Evolutionary conservation across 2,797 vertebrate genomes (phyloP), one percentile per base, ranked within the genome.

Genomic region (Tachyglossus aculeatus): DNA sequence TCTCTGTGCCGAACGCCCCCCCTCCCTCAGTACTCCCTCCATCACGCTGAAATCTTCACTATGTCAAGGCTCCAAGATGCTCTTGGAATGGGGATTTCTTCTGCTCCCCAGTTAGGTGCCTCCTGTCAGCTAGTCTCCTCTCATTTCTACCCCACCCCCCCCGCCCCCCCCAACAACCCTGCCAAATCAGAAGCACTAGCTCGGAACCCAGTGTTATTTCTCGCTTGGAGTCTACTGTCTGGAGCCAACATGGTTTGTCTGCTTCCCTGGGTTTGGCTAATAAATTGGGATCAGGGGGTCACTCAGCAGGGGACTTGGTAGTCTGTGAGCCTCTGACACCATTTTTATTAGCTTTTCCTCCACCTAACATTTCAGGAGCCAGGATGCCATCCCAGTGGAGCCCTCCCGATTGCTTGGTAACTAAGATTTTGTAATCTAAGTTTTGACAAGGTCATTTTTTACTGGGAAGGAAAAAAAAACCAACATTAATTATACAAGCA

Each of bases 371-470:
- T 92, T 90, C 92, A 84, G 86, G 79, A 89, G 88, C 83, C 0
- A 5, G 82, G 89, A 92, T 91, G 90, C 92, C 90, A 91, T 90
- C 91, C 91, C 92, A 86, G 85, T 81, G 84, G 91, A 90, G 89
- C 90, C 77, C 67, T 89, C 68, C 82, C 89, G 89, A 89, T 91
- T 79, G 51, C 87, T 92, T 91, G 85, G 90, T 92, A 92, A 93
- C 93, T 90, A 89, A 92, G 88, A 89, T 92, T 92, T 93, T 92
- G 90, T 91, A 88, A 73, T 93, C 91, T 91, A 90, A 87, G 64
- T 89, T 91, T 92, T 94, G 93, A 93, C 93, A 93, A 92, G 93
- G 93, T 92, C 90, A 92, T 92, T 93, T 93, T 93, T 93, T 93
- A 93, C 90, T 88, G 83, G 80, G 87, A 83, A 74, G 63, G 77